phyloP scores from a whole-genome alignment of 2,797 vertebrate species.

The Phaenicophaeus curvirostris region DNA sequence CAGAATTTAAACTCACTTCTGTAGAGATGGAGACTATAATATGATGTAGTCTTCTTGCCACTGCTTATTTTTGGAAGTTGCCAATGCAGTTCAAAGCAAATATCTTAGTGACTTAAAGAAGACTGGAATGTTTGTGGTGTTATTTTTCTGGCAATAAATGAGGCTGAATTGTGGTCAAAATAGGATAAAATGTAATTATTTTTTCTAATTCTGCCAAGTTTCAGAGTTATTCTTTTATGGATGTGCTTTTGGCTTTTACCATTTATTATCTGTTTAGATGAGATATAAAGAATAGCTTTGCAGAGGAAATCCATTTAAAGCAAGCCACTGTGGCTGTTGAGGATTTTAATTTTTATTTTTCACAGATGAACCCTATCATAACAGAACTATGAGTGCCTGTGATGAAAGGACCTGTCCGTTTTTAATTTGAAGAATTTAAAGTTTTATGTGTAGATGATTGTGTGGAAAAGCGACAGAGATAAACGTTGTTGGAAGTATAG shows the following conservation, averaged over 20 bases:
- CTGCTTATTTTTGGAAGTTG: slow-evolving; percentile 10
- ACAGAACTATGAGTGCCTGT: background rate
- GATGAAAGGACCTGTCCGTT: background rate
- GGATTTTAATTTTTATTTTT: slow-evolving; percentile 43
- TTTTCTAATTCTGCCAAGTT: slow-evolving; percentile 50
- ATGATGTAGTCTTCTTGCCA: background rate
- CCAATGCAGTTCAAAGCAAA: slow-evolving; percentile 6
- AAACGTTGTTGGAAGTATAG: background rate
- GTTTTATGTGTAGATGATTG: background rate
- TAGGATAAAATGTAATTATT: slow-evolving; percentile 52
- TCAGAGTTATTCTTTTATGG: slow-evolving; percentile 45
- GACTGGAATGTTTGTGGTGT: background rate
- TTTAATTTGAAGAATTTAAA: slow-evolving; percentile 27
- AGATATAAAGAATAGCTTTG: slow-evolving; percentile 38
- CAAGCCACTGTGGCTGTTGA: background rate
- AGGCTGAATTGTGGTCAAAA: slow-evolving; percentile 31
- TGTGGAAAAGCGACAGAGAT: background rate
- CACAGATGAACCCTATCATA: slow-evolving; percentile 29
- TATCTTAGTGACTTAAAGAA: background rate
- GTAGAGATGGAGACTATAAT: background rate
- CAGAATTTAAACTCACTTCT: background rate
- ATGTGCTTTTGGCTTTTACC: slow-evolving; percentile 46
- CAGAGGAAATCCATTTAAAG: slow-evolving; percentile 42
- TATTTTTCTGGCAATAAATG: slow-evolving; percentile 40
- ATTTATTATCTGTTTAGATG: slow-evolving; percentile 55